Evolutionary conservation across 1,140 invertebrate genomes (phyloP), one percentile per base, ranked within the genome.

Genomic region (Drosophila hydei): DNA sequence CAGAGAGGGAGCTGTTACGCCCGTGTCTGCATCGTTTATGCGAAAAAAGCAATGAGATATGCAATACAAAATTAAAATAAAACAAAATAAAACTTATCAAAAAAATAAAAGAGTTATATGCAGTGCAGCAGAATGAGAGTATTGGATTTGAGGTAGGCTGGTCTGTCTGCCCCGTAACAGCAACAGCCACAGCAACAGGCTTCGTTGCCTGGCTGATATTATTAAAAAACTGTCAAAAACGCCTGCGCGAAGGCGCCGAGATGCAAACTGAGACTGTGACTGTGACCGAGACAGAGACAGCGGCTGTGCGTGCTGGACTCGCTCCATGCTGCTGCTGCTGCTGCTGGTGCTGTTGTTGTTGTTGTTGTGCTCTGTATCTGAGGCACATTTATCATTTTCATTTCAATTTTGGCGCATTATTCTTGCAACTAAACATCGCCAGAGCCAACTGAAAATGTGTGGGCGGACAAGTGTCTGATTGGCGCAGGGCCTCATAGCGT

Each of bases 151-250:
- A 77, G 81, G 81, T 87, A 81, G 81, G 77, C 67, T 30, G 83
- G 59, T 71, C 67, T 78, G 77, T 45, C 68, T 59, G 59, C 72
- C 45, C 61, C 47, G 48, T 68, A 45, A 42, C 38, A 18, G 27
- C 51, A 50, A 52, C 63, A 42, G 50, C 58, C 45, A 64, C 48
- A 23, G 43, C 43, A n/a, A 36, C 62, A 54, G 50, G 43, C 55
- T 40, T 45, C 14, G 55, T 60, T 42, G 68, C 50, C 62, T 38
- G 48, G 80, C 80, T 85, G 81, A 87, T 87, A 88, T 87, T 87
- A 87, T 87, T 87, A 87, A 87, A 85, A 87, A 87, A 87, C 81
- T 87, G 81, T 87, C 81, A 87, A 87, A 87, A 87, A 87, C 81
- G 83, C 81, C 81, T 87, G 81, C 81, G 81, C 81, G 87, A 64